Evolutionary conservation across 1,140 invertebrate genomes (phyloP), one percentile per base, ranked within the genome.

Genomic region (Branchinecta lindahli): DNA sequence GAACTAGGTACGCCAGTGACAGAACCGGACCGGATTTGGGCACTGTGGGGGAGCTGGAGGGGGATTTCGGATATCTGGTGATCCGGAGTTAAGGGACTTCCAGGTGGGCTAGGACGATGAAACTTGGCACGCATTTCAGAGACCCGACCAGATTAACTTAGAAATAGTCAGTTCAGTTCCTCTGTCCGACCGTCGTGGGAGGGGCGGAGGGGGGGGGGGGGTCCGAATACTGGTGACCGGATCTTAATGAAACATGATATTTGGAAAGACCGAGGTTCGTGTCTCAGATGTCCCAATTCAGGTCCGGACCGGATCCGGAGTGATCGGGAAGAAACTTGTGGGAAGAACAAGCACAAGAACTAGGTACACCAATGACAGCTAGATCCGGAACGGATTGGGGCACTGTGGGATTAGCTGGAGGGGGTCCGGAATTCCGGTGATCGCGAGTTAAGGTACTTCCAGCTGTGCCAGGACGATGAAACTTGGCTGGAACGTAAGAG

Each of bases 401-500:
- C 9, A n/a, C n/a, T 52, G n/a, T 9, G n/a, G n/a, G n/a, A n/a
- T n/a, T 52, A 9, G 9, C n/a, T 52, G 47, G 47, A 52, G 47
- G 47, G n/a, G 9, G 9, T 52, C 9, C 9, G 47, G 47, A n/a
- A n/a, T 9, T 52, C 47, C 47, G 9, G 47, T 52, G 47, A 9
- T 52, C n/a, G 47, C 9, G 9, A 52, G n/a, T 9, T 52, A 9
- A 9, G 47, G 47, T 52, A n/a, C 47, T 52, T 52, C 47, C n/a
- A n/a, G 47, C 9, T n/a, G 47, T 52, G n/a, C 47, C n/a, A 52
- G 47, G 47, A 52, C 47, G 47, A 52, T 52, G 47, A 52, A 52
- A 52, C 9, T 52, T 52, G n/a, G 47, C n/a, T 9, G 47, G 47
- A 9, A n/a, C n/a, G 47, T 52, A 9, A 52, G 9, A 52, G 47